Conservation (phyloP, 2,113 vertebrate species). For the Hemiprocne comata region DNA sequence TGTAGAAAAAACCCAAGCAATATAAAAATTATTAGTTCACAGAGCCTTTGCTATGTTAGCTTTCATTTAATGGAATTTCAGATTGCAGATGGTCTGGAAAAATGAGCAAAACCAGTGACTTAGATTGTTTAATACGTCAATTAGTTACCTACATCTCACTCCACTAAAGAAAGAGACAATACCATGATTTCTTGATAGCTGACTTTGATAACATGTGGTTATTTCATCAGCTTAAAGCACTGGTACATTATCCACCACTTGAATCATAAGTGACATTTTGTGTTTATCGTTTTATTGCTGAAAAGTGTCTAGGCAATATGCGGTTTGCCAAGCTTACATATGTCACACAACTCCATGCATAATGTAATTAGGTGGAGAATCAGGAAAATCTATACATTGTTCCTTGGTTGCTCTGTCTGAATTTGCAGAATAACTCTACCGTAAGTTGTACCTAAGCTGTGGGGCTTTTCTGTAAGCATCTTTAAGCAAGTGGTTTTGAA, state of each 20-base stretch:
- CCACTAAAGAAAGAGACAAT: neutral
- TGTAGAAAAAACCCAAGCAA: fast-evolving
- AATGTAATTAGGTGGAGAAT: neutral
- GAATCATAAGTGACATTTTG: neutral
- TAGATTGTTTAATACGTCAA: neutral
- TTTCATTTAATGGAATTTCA: neutral
- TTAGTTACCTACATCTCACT: neutral
- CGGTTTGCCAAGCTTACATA: neutral
- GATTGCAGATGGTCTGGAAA: neutral
- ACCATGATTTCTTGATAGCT: neutral
- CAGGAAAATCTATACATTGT: neutral
- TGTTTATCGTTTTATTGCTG: neutral
- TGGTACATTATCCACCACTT: neutral
- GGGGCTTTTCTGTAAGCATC: neutral
- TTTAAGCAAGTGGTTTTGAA: neutral
- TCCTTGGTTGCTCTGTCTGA: neutral
- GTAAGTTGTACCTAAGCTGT: neutral
- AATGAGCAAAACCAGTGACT: neutral
- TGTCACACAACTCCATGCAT: neutral
- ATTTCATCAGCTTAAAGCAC: neutral
- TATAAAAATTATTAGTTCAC: neutral
- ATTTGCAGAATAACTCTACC: neutral
- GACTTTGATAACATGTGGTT: neutral
- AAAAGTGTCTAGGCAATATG: neutral
- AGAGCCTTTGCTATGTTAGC: neutral